Evolutionary conservation across 1,140 invertebrate genomes (phyloP).

Genomic region (Lycorma delicatula): DNA sequence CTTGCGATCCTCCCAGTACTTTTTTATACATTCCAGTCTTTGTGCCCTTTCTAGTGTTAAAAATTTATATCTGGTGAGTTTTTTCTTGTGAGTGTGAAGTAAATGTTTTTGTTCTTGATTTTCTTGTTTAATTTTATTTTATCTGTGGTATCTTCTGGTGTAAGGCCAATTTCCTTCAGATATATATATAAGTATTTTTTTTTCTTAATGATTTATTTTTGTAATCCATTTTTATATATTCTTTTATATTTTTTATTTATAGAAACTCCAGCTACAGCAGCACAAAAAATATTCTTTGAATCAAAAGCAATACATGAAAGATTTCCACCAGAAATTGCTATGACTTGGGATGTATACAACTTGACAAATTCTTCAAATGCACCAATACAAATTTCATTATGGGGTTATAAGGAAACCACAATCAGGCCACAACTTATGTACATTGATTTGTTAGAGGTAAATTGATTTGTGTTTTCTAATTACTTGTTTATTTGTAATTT

Average conservation of each 20-base stretch:
- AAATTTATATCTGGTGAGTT: too few relatives aligned
- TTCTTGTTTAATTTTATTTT: too few relatives aligned
- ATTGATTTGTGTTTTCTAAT: too few relatives aligned
- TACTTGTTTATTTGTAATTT: too few relatives aligned
- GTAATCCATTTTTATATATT: neutral
- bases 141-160: too few relatives aligned
- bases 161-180: too few relatives aligned
- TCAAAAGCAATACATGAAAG: constrained; percentile 61
- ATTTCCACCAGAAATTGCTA: constrained; percentile 59
- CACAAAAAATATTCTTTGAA: constrained; percentile 73
- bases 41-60: too few relatives aligned
- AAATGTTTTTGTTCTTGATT: too few relatives aligned
- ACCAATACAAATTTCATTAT: constrained; percentile 67
- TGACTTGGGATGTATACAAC: constrained; percentile 76
- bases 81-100: too few relatives aligned
- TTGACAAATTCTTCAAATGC: constrained; percentile 70
- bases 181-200: too few relatives aligned
- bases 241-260: constrained; percentile 18
- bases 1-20: too few relatives aligned
- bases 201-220: neutral
- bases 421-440: constrained; percentile 57
- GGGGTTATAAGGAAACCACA: constrained; percentile 77
- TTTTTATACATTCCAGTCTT: too few relatives aligned
- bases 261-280: constrained; percentile 79
- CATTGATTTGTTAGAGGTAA: constrained; percentile 47